Evolutionary conservation across 2,113 vertebrate genomes (phyloP).

Genomic region (Amphiprion percula): DNA sequence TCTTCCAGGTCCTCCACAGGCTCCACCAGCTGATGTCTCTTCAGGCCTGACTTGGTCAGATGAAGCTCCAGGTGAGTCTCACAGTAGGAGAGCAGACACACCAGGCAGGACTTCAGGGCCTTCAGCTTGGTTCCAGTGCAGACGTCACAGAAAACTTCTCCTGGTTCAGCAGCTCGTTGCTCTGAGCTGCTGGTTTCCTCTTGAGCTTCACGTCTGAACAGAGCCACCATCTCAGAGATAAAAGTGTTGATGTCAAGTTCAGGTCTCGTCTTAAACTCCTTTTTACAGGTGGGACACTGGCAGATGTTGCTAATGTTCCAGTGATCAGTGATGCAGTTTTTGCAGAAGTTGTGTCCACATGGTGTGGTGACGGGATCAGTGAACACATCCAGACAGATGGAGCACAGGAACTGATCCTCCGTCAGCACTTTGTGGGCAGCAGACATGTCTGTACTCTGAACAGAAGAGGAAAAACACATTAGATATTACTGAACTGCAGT

Average conservation of each 20-base stretch:
- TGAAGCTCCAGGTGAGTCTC: slow-evolving; percentile 10
- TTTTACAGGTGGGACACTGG: background rate
- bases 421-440: too few relatives aligned
- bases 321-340: background rate
- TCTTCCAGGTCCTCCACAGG: background rate
- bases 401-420: too few relatives aligned
- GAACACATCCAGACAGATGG: too few relatives aligned
- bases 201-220: background rate
- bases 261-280: slow-evolving; percentile 7
- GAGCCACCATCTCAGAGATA: slow-evolving; percentile 12
- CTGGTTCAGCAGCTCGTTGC: too few relatives aligned
- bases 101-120: slow-evolving; percentile 9
- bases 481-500: too few relatives aligned
- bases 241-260: slow-evolving; percentile 8
- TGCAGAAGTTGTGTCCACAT: slow-evolving; percentile 33
- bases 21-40: background rate
- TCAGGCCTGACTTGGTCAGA: background rate
- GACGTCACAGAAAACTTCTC: background rate
- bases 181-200: background rate
- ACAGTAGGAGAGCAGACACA: background rate
- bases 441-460: too few relatives aligned
- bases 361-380: too few relatives aligned
- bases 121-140: slow-evolving; percentile 6
- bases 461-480: too few relatives aligned
- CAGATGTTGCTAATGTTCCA: background rate